Base-by-base conservation (phyloP, 2,888 invertebrate genomes). In the Ophioninae sp. region DNA sequence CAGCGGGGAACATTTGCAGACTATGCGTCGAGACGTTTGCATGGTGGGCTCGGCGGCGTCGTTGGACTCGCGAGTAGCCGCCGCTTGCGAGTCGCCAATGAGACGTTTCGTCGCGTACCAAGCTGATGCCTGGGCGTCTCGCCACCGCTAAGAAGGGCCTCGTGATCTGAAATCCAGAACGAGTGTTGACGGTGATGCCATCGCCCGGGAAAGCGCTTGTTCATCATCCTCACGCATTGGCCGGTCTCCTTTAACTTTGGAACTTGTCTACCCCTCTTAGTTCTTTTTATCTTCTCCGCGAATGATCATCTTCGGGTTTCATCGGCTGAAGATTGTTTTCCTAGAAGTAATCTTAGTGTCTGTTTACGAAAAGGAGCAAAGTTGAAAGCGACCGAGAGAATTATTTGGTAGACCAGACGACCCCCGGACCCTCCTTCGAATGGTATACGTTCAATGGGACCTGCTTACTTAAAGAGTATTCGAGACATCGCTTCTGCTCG, bases 111-210 rank as follows among this genome's bases (percentile, higher is more conserved):
- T 62, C 44, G 64, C 57, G 39, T 67, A 64, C 37, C n/a, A n/a
- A 59, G 44, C 21, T 57, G 61, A 41, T 59, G 77, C 69, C 80
- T 41, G 56, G 10, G 72, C 44, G 50, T 69, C 61, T 74, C 70
- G 59, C 50, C 83, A 57, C 30, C 79, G 76, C 61, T 75, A 76
- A 44, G n/a, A 39, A 41, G 61, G 41, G 41, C 75, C 79, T 79
- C 84, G 85, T 85, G 85, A 86, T 86, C 81, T 85, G 82, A 84
- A 86, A 84, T 84, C 81, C 80, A 73, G 79, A 84, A 84, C 85
- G 86, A 82, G 72, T 67, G 44, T 50, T n/a, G 39, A 23, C 7
- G 64, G 72, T 50, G 50, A 17, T 50, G 50, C 50, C 70, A 73
- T 50, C 65, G 57, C 79, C 79, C 75, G 68, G 57, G 67, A 76